Base-by-base conservation (phyloP, 2,888 invertebrate genomes). In the Myopa testacea region DNA sequence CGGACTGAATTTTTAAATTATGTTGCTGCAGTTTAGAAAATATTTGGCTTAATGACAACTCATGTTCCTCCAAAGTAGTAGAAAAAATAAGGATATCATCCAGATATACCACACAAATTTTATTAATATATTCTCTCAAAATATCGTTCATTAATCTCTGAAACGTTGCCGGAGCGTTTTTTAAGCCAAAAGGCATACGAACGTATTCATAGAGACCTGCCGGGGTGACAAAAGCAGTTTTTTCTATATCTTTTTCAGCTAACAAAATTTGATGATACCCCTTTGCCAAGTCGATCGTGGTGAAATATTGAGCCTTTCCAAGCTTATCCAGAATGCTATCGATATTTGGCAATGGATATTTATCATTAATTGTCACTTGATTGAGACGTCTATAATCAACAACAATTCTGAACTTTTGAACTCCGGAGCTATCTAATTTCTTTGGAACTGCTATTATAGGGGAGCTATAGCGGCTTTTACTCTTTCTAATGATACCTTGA, bases 371-470 rank as follows among this genome's bases (percentile, higher is more conserved):
- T 12, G 80, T 80, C 1, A 81, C 45, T 10, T 80, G 40, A 73
- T 82, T 80, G n/a, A 79, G 58, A 55, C 58, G 79, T 76, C 81
- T 76, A 62, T 81, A 81, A 73, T 81, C 80, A 45, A 79, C 77
- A 7, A 79, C 77, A 12, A 81, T 75, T 34, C 80, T 75, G 45
- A 58, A 80, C 72, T 81, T 80, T n/a, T 77, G 73, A 12, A 78
- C 34, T n/a, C 79, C 79, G 14, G 78, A 79, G 37, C 72, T 76
- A 62, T 80, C 79, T 26, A 60, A 55, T 19, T 75, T 80, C 74
- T 79, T 81, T 7, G 79, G 79, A n/a, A 79, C 68, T 10, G 80
- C 79, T 40, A 77, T 71, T 40, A 78, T 77, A 4, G 76, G 79
- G 4, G 70, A 77, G 63, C 75, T 76, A 60, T 79, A 78, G 62